Conservation (phyloP, 2,888 invertebrate species). For the Trissoscelio sp. region DNA sequence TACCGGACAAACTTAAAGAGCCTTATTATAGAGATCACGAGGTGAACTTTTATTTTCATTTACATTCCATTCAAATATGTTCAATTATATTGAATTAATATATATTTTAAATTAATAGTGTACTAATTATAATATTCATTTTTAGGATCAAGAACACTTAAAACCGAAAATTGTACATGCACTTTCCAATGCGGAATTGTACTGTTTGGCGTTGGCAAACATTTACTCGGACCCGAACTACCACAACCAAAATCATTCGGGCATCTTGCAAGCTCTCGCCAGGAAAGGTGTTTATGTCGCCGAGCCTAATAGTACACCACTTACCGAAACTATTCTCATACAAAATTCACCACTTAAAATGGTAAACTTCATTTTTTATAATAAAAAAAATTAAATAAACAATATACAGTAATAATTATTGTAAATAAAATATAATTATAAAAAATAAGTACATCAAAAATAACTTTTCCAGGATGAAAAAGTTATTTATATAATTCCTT, state of each 20-base stretch:
- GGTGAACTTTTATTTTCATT: conserved; percentile 84
- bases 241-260: conserved; percentile 97
- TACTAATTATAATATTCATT: conserved; percentile 1
- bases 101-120: conserved; percentile 29
- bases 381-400: too few relatives aligned
- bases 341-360: conserved; percentile 97
- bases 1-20: conserved; percentile 95
- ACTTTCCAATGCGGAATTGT: conserved; percentile 96
- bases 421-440: too few relatives aligned
- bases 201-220: conserved; percentile 96
- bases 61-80: background rate
- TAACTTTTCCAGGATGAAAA: too few relatives aligned
- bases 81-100: background rate
- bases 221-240: conserved; percentile 98
- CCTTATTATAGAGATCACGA: conserved; percentile 98
- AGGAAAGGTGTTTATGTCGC: conserved; percentile 95
- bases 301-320: conserved; percentile 92
- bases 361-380: too few relatives aligned
- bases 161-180: conserved; percentile 96
- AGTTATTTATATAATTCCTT: too few relatives aligned
- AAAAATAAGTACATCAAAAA: too few relatives aligned
- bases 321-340: conserved; percentile 97
- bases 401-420: too few relatives aligned
- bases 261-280: conserved; percentile 95
- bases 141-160: conserved; percentile 94